phyloP scores from a whole-genome alignment of 1,140 invertebrate genomes.

The Cyrtorhinus lividipennis region DNA sequence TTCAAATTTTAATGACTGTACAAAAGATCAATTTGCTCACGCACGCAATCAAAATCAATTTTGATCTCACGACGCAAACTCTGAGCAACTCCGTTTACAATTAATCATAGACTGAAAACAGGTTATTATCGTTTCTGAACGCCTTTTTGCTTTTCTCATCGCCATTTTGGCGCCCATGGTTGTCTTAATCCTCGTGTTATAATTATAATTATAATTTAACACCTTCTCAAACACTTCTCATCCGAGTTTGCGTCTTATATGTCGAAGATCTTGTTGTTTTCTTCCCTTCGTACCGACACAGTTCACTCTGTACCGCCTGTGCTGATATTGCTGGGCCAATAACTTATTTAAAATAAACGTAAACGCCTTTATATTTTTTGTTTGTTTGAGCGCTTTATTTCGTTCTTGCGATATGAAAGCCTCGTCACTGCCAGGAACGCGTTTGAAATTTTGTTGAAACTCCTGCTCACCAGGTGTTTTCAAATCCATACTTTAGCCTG shows the following conservation, averaged over 20 bases:
- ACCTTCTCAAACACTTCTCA: not conserved
- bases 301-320: too few relatives aligned
- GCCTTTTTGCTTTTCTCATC: not conserved
- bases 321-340: too few relatives aligned
- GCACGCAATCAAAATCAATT: not conserved
- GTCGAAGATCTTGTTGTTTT: too few relatives aligned
- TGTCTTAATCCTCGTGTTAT: not conserved
- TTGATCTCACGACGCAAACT: not conserved
- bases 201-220: not conserved
- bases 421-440: not conserved
- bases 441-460: not conserved
- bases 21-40: not conserved
- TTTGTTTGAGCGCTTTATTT: too few relatives aligned
- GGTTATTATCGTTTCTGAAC: not conserved
- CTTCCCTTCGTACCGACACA: too few relatives aligned
- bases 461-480: not conserved
- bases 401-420: too few relatives aligned
- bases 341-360: too few relatives aligned
- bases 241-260: too few relatives aligned
- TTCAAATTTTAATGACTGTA: not conserved
- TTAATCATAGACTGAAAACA: not conserved
- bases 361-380: too few relatives aligned
- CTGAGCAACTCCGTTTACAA: too few relatives aligned
- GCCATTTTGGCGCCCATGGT: not conserved
- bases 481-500: not conserved